Percentiles rank a stretch among this genome's conserved stretches.
These are phyloP conservation scores for Astreopora myriophthalma DNA, from an alignment of 64 coral and sea anemone genomes.

Conservation along the genomic window DNA sequence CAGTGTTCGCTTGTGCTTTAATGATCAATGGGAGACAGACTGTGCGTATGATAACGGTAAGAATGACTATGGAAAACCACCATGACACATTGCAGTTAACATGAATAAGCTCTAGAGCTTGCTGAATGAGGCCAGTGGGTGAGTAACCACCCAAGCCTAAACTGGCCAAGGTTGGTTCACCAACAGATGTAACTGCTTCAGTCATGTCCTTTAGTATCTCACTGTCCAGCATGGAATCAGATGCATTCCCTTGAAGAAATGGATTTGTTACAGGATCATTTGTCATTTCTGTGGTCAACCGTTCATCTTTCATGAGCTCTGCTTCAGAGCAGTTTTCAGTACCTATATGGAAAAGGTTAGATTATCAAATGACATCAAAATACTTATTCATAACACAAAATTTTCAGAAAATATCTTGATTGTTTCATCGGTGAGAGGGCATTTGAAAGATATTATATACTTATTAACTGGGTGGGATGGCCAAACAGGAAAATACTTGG, in stretches of 20 bases:
- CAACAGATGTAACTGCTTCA: constrained; percentile 51
- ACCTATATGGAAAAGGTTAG: background rate
- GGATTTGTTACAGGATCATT: constrained; percentile 49
- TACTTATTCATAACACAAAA: too few relatives aligned
- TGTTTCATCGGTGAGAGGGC: too few relatives aligned
- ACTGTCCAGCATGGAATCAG: constrained; percentile 18
- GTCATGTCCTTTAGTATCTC: constrained; percentile 63
- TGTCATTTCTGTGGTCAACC: background rate
- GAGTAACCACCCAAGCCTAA: constrained; percentile 78
- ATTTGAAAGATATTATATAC: too few relatives aligned
- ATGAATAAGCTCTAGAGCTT: constrained; percentile 83
- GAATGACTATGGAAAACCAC: constrained; percentile 83
- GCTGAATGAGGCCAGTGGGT: constrained; percentile 87
- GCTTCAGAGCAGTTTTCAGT: background rate
- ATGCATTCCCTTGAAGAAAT: constrained; percentile 39
- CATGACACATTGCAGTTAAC: constrained; percentile 72
- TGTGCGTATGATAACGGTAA: constrained; percentile 76
- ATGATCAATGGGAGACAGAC: constrained; percentile 83
- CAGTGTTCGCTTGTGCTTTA: constrained; percentile 89
- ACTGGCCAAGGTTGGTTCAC: constrained; percentile 79
- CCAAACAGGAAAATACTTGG: too few relatives aligned
- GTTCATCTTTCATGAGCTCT: background rate
- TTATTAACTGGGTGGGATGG: too few relatives aligned
- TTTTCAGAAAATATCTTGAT: too few relatives aligned
- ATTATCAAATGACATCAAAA: background rate